phyloP scores from a whole-genome alignment of 2,113 vertebrate genomes.

The Antechinus stuartii region DNA sequence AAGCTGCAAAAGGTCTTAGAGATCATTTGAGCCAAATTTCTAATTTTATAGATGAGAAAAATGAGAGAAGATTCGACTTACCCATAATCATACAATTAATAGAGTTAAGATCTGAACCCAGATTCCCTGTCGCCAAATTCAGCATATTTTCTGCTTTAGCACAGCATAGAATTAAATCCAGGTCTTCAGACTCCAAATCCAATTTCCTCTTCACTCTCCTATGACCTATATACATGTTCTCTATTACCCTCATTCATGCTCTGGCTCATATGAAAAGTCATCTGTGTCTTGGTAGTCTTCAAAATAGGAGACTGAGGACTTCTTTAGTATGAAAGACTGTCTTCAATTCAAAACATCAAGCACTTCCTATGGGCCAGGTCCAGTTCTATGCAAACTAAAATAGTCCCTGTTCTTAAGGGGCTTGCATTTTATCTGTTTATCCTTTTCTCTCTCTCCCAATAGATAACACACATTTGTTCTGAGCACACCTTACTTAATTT shows the following conservation, averaged over 20 bases:
- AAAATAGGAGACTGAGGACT: background rate
- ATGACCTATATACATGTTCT: background rate
- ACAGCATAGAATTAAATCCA: background rate
- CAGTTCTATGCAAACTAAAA: background rate
- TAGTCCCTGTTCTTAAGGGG: background rate
- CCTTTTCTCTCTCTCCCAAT: background rate
- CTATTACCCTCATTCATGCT: background rate
- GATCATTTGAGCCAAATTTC: background rate
- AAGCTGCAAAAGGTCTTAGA: background rate
- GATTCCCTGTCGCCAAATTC: background rate
- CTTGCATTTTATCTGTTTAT: background rate
- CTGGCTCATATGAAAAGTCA: background rate
- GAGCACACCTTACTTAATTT: background rate
- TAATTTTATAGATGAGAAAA: background rate
- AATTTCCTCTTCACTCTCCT: background rate
- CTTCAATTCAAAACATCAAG: background rate
- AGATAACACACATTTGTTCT: background rate
- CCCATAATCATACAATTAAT: background rate
- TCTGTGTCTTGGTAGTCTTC: background rate
- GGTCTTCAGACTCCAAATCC: background rate
- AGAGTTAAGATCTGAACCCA: background rate
- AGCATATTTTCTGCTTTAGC: background rate
- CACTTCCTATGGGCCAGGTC: background rate
- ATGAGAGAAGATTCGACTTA: background rate
- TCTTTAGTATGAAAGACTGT: background rate